Evolutionary conservation across 2,113 vertebrate genomes (phyloP), one percentile per base, ranked within the genome.

Genomic region (Rhinoderma darwinii): DNA sequence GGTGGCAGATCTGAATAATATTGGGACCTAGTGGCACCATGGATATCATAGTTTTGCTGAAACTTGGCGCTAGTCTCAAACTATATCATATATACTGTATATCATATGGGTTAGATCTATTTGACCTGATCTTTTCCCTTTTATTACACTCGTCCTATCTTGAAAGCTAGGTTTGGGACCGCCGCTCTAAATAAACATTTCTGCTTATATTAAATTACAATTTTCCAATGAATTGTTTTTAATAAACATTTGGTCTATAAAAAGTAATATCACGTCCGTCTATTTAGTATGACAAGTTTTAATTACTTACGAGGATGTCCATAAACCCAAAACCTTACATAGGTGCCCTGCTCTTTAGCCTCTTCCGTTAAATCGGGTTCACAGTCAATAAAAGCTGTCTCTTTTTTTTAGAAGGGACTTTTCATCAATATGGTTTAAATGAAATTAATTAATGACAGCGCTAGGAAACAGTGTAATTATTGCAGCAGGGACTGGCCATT

Each of bases 371-470:
- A 66, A 6, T 14, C 15, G 2, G 30, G 30, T 32, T 1, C 63
- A 68, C 39, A 18, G 37, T 70, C 35, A 1, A 20, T 70, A 20
- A 70, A 70, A 22, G 1, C 66, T 59, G 84, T 86, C 54, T 37
- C 4, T 84, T 84, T 87, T 89, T 83, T 91, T 88, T 90, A 51
- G 83, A 88, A 88, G 51, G 83, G 89, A 86, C 61, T 88, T 88
- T 91, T 80, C 88, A 78, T 83, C 7, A 83, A 37, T 76, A 89
- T 84, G 82, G 63, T 77, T 89, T 74, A 35, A 86, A 37, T 0
- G 89, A 66, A 89, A 90, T 90, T 92, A 37, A 86, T 90, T 92
- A 89, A 89, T 84, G 88, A 88, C 86, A 89, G 88, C 81, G 35
- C 56, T 66, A 83, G 76, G 79, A 90, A 89, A 88, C 1, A 27